phyloP scores from a whole-genome alignment of 1,140 invertebrate species.

The Choristoneura fumiferana region DNA sequence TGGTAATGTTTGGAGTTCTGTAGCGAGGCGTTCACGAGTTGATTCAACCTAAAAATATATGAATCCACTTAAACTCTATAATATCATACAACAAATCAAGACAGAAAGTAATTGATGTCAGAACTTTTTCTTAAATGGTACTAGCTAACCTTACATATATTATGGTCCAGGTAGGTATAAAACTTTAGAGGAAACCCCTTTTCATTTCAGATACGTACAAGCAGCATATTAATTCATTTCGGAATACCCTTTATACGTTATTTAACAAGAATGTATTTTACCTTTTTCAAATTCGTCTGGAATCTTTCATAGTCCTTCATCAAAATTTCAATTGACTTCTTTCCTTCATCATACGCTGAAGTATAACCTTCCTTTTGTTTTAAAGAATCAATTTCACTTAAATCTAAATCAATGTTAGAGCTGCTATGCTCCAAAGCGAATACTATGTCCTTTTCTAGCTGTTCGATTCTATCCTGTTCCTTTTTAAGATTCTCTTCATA shows the following conservation, averaged over 20 bases:
- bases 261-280: too few relatives aligned
- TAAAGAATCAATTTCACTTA: conserved; percentile 73
- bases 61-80: too few relatives aligned
- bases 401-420: conserved; percentile 73
- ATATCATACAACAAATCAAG: too few relatives aligned
- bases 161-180: too few relatives aligned
- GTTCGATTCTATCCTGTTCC: conserved; percentile 78
- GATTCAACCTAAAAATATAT: conserved; percentile 58
- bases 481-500: conserved; percentile 85
- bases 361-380: conserved; percentile 70
- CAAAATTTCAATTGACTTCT: conserved; percentile 64
- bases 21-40: conserved; percentile 65
- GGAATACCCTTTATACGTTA: too few relatives aligned
- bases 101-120: too few relatives aligned
- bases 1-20: conserved; percentile 71
- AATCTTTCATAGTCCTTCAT: conserved; percentile 74
- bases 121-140: too few relatives aligned
- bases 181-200: too few relatives aligned
- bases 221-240: too few relatives aligned
- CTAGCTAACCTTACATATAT: too few relatives aligned
- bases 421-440: conserved; percentile 75
- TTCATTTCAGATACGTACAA: too few relatives aligned
- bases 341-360: conserved; percentile 56
- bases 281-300: conserved; percentile 73
- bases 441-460: conserved; percentile 74